Evolutionary conservation across 2,113 vertebrate species (phyloP), one percentile per base, ranked within the genome.

Genomic region (Cheilinus undulatus): DNA sequence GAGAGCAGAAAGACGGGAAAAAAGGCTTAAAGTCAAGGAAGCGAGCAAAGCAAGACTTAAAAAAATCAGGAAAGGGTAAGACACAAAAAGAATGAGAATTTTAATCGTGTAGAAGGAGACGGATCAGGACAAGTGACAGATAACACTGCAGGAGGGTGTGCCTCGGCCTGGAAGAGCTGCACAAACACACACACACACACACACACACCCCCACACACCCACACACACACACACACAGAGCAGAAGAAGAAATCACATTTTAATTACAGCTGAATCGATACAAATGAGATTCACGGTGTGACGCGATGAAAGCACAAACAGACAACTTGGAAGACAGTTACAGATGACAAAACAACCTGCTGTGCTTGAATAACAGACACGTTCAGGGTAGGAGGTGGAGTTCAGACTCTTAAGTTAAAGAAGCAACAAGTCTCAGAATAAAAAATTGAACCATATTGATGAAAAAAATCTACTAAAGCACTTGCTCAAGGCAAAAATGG

Each of bases 181-280:
- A 36, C 26, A 59, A 64, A 62, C 80, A 46, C 51, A 36, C 34
- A 10, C 34, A 36, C 8, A 36, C 34, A 36, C 38, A 15, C 38
- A 40, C 38, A 40, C 38, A 14, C 38, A 19, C 46, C 17, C 54
- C 28, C 49, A 59, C 71, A 51, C 23, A 58, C 38, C 4, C 38
- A 43, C 42, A 43, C 42, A n/a, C 42, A n/a, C 49, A 23, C 49
- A 30, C 50, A 52, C 72, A 45, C 11, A 59, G n/a, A n/a, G 13
- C 32, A 32, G 53, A 67, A 50, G 17, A 77, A 86, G 17, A 78
- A 86, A 83, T 76, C 49, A 59, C 66, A 23, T 69, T 79, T 82
- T 82, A 80, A 86, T 89, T 85, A 86, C 49, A 62, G 30, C 26
- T 48, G 0, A 23, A 69, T 88, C 80, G 12, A 84, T 84, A 69